A percentile compares a stretch with the other conserved stretches of the same genome.
Evolutionary conservation across 2,888 invertebrate species (phyloP).

Genomic region (Cyrtodaria siliqua): DNA sequence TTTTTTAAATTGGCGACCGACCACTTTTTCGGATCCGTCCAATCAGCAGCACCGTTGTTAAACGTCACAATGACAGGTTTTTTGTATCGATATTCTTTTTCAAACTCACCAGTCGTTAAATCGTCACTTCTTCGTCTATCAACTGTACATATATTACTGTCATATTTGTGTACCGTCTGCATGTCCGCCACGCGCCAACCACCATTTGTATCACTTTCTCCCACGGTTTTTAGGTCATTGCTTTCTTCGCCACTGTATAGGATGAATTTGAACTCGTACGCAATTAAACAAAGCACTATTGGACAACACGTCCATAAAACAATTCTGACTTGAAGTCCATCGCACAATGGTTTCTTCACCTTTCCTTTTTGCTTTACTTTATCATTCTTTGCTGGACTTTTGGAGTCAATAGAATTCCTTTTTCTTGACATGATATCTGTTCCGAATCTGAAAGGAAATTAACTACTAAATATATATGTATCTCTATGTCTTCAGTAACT

Average conservation of each 20-base stretch:
- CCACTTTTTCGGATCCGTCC: conserved; percentile 79
- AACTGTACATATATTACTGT: conserved; percentile 70
- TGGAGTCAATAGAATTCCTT: not conserved
- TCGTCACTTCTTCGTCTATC: conserved; percentile 68
- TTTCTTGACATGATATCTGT: conserved; percentile 22
- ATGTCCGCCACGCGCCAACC: conserved; percentile 74
- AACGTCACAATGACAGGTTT: conserved; percentile 80
- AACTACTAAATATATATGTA: no score
- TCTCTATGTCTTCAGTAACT: no score
- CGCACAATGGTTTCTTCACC: no score
- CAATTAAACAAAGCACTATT: not conserved
- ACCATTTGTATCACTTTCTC: conserved; percentile 17
- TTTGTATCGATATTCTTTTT: conserved; percentile 73
- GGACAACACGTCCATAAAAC: conserved; percentile 13
- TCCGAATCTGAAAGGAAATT: conserved; percentile 2
- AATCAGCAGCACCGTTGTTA: conserved; percentile 75
- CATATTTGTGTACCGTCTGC: conserved; percentile 55
- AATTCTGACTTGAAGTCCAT: conserved; percentile 8
- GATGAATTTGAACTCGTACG: not conserved
- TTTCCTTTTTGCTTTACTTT: no score
- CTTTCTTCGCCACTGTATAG: no score
- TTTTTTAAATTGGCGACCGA: conserved; percentile 65
- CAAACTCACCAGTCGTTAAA: conserved; percentile 71
- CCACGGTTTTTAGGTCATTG: not conserved
- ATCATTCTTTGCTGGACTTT: not conserved